phyloP scores from a whole-genome alignment of 2,113 vertebrate genomes.

The Microtus oregoni region DNA sequence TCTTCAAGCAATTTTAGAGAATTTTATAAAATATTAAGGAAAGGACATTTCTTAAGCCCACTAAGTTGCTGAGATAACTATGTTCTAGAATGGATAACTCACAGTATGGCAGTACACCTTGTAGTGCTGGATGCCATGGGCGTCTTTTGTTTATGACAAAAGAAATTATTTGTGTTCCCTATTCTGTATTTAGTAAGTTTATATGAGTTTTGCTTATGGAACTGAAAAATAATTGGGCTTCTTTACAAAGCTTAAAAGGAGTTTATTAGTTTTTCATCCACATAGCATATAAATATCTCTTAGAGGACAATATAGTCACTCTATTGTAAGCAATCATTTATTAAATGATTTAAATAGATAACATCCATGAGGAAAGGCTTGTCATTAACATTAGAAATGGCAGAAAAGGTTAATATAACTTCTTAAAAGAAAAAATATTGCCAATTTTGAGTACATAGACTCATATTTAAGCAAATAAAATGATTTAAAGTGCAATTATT shows the following conservation, averaged over 20 bases:
- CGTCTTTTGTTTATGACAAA: background rate
- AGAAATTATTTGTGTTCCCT: background rate
- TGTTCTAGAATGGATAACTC: background rate
- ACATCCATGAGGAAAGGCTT: background rate
- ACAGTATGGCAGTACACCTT: background rate
- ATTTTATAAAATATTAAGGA: background rate
- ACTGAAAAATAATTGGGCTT: slow-evolving; percentile 17
- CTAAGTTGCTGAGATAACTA: too few relatives aligned
- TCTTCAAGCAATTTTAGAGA: background rate
- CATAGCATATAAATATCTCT: background rate
- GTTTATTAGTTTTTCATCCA: background rate
- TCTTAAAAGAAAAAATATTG: slow-evolving; percentile 37
- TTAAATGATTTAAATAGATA: slow-evolving; percentile 41
- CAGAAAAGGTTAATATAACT: slow-evolving; percentile 15
- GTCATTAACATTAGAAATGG: background rate
- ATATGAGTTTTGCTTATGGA: slow-evolving; percentile 25
- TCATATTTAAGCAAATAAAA: slow-evolving; percentile 18
- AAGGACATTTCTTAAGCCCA: background rate
- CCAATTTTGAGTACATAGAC: background rate
- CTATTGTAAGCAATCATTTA: background rate
- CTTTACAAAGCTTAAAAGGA: background rate
- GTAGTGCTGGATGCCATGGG: background rate
- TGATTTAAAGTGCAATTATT: background rate
- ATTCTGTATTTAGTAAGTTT: slow-evolving; percentile 29
- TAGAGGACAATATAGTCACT: background rate